phyloP scores from a whole-genome alignment of 2,888 invertebrate genomes.

The Mechanitis mazaeus region DNA sequence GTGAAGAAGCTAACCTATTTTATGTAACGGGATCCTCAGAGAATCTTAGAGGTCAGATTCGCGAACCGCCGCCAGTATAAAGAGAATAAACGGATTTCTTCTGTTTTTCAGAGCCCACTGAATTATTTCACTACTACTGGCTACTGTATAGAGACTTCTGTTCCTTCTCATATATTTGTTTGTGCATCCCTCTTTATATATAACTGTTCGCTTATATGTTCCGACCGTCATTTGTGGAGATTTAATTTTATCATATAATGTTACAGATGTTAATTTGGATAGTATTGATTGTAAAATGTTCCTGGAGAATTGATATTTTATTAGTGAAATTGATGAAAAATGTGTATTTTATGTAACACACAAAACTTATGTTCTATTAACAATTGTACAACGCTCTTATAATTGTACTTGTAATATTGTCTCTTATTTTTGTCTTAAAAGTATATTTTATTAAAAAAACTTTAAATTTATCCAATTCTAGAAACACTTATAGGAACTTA shows the following conservation, averaged over 20 bases:
- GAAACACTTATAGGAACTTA: no score
- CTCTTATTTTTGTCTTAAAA: no score
- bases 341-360: no score
- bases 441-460: no score
- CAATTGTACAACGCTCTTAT: no score
- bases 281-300: background rate
- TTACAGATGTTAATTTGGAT: background rate
- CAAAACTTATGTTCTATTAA: no score
- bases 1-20: no score
- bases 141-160: conserved; percentile 1
- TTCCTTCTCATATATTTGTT: conserved; percentile 1
- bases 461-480: no score
- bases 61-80: no score
- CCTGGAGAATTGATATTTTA: background rate
- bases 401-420: no score
- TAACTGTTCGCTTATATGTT: conserved; percentile 3
- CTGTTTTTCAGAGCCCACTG: conserved; percentile 5
- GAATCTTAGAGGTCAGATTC: no score
- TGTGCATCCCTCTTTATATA: conserved; percentile 1
- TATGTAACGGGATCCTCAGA: no score
- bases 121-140: conserved; percentile 1
- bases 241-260: conserved; percentile 8
- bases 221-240: conserved; percentile 4
- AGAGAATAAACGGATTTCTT: background rate
- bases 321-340: background rate